Percentiles rank a stretch among this genome's conserved stretches.
These are phyloP conservation scores for Drosophila sturtevanti DNA, from an alignment of 1,140 invertebrate genomes.

Conservation along the genomic window DNA sequence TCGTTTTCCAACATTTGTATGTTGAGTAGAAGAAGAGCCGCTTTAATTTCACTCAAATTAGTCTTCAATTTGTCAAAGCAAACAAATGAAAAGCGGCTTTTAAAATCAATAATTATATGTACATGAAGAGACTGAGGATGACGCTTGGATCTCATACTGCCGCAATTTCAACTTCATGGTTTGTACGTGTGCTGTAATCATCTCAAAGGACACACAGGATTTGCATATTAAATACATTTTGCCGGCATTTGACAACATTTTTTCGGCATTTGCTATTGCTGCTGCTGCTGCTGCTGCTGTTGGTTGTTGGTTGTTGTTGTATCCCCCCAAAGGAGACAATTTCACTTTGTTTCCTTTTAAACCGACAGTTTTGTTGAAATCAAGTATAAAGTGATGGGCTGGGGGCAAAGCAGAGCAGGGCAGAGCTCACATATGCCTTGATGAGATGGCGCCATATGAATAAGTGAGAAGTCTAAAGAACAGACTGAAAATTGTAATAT, in stretches of 20 bases:
- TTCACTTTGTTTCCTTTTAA: conserved; percentile 63
- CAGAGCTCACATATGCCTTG: conserved; percentile 27
- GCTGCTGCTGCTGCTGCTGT: conserved; percentile 1
- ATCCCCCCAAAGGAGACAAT: conserved; percentile 56
- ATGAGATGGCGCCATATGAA: conserved; percentile 49
- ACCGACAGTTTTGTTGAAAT: conserved; percentile 56
- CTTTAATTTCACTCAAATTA: conserved; percentile 59
- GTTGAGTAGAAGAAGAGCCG: conserved; percentile 16
- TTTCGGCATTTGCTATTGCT: conserved; percentile 23
- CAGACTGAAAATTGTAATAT: conserved; percentile 17
- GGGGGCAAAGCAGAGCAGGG: conserved; percentile 12
- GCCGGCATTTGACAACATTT: conserved; percentile 19
- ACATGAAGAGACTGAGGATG: conserved; percentile 6
- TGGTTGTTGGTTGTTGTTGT: neutral
- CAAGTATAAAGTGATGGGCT: conserved; percentile 53
- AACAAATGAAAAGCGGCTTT: conserved; percentile 43
- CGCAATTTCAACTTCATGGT: neutral
- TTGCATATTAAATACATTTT: conserved; percentile 75
- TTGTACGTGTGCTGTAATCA: conserved; percentile 57
- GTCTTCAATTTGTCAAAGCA: conserved; percentile 50
- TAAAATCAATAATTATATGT: conserved; percentile 60
- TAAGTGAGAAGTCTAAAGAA: conserved; percentile 36
- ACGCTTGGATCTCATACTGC: neutral
- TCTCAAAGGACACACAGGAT: conserved; percentile 69
- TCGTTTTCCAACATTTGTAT: conserved; percentile 30